A percentile compares a stretch with the other conserved stretches of the same genome.
Evolutionary conservation across 2,113 vertebrate species (phyloP).

Genomic region (Antechinus flavipes): DNA sequence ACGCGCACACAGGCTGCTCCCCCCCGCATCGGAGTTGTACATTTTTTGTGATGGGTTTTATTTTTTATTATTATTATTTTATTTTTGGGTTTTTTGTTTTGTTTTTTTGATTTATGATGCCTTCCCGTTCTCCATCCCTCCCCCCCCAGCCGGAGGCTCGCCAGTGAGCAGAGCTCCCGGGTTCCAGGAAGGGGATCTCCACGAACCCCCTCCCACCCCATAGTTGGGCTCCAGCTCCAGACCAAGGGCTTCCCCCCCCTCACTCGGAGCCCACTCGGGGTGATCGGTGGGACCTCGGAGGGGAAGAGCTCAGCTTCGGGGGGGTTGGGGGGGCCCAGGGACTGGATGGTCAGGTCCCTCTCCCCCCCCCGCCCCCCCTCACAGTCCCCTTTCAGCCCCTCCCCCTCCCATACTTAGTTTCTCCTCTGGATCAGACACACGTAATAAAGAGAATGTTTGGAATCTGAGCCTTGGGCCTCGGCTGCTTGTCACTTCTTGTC

Average conservation of each 20-base stretch:
- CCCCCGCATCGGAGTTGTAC: constrained; percentile 76
- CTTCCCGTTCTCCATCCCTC: constrained; percentile 63
- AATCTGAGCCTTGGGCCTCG: constrained; percentile 67
- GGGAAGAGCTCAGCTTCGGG: constrained; percentile 70
- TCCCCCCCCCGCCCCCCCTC: constrained; percentile 33
- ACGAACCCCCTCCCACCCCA: constrained; percentile 66
- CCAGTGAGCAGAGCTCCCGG: constrained; percentile 54
- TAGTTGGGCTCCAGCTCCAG: constrained; percentile 54
- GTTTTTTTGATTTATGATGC: constrained; percentile 73
- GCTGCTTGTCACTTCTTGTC: constrained; percentile 62
- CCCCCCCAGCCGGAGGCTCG: constrained; percentile 66
- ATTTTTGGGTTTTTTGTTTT: constrained; percentile 34
- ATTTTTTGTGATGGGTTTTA: constrained; percentile 83
- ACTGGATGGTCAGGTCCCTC: constrained; percentile 61
- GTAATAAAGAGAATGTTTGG: constrained; percentile 83
- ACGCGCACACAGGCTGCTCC: constrained; percentile 61
- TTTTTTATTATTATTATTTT: constrained; percentile 80
- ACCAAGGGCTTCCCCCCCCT: constrained; percentile 70
- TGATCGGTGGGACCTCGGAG: constrained; percentile 73
- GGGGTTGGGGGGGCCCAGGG: neutral
- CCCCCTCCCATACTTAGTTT: constrained; percentile 77
- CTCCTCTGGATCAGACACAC: constrained; percentile 81
- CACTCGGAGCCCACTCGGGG: constrained; percentile 69
- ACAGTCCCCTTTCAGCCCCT: neutral
- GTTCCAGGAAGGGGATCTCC: constrained; percentile 69